These are phyloP conservation scores for Exephanes ischioxanthus DNA, from an alignment of 2,888 invertebrate species.

Conservation along the genomic window DNA sequence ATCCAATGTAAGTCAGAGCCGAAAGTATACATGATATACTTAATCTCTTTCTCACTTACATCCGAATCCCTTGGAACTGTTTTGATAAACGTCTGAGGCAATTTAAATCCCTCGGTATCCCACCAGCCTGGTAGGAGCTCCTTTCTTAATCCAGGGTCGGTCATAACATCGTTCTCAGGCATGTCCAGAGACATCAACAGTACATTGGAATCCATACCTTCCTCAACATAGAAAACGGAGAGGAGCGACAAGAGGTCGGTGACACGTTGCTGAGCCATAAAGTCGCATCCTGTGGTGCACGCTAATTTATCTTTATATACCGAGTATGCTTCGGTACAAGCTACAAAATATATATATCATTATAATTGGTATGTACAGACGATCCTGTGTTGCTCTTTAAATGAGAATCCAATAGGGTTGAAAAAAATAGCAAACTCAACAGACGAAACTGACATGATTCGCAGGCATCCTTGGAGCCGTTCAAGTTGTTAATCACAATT, in stretches of 20 bases:
- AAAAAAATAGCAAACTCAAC: background rate
- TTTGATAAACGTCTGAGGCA: conserved; percentile 82
- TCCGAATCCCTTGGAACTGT: conserved; percentile 80
- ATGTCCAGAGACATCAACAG: conserved; percentile 80
- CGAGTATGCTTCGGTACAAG: conserved; percentile 81
- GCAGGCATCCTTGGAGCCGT: conserved; percentile 80
- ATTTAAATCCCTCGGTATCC: conserved; percentile 81
- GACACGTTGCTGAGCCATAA: conserved; percentile 79
- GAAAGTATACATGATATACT: background rate
- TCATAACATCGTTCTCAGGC: conserved; percentile 80
- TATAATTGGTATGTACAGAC: background rate
- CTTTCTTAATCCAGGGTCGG: conserved; percentile 81
- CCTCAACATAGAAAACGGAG: conserved; percentile 77
- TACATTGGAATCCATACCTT: conserved; percentile 76
- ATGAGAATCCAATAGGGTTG: background rate
- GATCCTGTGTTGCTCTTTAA: background rate
- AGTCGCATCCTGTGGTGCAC: conserved; percentile 79
- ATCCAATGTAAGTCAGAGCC: background rate
- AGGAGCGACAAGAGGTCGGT: conserved; percentile 75
- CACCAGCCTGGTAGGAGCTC: conserved; percentile 83
- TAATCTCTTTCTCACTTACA: conserved; percentile 69
- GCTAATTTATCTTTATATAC: conserved; percentile 75
- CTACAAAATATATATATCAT: conserved; percentile 70
- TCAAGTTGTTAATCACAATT: conserved; percentile 75
- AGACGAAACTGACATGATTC: conserved; percentile 77